Evolutionary conservation across 2,113 vertebrate species (phyloP).

Genomic region (Channa argus): DNA sequence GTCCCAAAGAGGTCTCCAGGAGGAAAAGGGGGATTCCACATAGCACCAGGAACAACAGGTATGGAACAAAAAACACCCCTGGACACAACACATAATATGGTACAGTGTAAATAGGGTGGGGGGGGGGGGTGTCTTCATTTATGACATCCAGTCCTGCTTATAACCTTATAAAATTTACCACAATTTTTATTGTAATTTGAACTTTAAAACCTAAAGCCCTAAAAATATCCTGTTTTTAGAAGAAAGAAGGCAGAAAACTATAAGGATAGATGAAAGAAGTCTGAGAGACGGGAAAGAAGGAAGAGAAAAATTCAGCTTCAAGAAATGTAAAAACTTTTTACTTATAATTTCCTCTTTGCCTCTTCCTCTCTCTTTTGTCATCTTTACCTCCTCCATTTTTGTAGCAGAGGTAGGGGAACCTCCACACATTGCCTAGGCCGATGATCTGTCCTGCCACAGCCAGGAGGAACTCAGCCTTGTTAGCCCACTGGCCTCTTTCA

Average conservation of each 20-base stretch:
- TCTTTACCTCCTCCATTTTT: slow-evolving; percentile 82
- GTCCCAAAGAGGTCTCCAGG: slow-evolving; percentile 82
- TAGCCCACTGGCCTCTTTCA: slow-evolving; percentile 80
- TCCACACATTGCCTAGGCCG: slow-evolving; percentile 82
- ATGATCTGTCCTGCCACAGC: slow-evolving; percentile 83
- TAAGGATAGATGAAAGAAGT: too few species aligned
- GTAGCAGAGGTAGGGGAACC: slow-evolving; percentile 84
- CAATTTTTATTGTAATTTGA: not conserved
- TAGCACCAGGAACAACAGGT: slow-evolving; percentile 82
- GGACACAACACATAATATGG: slow-evolving; percentile 22
- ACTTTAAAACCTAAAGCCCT: not conserved
- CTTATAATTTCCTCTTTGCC: too few species aligned
- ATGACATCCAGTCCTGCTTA: not conserved
- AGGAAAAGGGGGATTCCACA: slow-evolving; percentile 83
- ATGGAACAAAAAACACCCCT: slow-evolving; percentile 84
- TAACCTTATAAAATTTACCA: too few species aligned
- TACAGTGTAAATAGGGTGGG: too few species aligned
- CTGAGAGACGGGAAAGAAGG: too few species aligned
- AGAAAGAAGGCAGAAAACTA: too few species aligned
- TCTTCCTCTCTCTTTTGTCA: not conserved
- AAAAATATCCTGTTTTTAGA: too few species aligned
- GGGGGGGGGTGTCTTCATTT: not conserved
- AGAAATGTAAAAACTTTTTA: too few species aligned
- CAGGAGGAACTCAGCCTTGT: slow-evolving; percentile 80
- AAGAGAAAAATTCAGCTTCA: too few species aligned